These are phyloP conservation scores for Isoperla grammatica DNA, from an alignment of 2,888 invertebrate genomes.

Conservation along the genomic window DNA sequence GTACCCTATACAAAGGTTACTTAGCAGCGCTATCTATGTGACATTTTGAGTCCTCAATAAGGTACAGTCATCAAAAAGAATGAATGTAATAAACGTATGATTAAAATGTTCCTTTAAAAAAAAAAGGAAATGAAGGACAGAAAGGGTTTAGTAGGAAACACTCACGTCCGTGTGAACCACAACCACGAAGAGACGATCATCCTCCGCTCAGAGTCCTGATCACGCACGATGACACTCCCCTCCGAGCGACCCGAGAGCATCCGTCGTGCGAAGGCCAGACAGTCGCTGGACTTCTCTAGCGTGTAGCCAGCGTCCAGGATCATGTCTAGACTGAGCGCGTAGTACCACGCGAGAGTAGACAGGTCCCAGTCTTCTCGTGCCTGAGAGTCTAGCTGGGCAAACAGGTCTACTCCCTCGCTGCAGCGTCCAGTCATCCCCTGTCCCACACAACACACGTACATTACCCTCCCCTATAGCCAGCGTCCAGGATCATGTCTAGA, in stretches of 20 bases:
- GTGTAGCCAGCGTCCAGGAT: conserved; percentile 43
- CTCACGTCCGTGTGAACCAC: conserved; percentile 17
- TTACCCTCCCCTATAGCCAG: not conserved
- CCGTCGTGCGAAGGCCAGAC: not conserved
- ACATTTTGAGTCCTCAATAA: too few species aligned
- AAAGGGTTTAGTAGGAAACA: too few species aligned
- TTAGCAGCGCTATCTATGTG: too few species aligned
- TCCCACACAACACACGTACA: too few species aligned
- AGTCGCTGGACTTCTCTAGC: not conserved
- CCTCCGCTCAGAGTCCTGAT: conserved; percentile 12
- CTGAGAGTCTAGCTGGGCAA: conserved; percentile 40
- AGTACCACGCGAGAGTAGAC: conserved; percentile 47
- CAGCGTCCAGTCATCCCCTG: conserved; percentile 44
- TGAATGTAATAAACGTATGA: too few species aligned
- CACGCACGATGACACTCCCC: not conserved
- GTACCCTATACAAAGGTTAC: too few species aligned
- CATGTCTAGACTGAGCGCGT: conserved; percentile 53
- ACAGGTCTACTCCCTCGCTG: conserved; percentile 48
- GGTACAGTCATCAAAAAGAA: too few species aligned
- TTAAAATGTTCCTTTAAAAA: too few species aligned
- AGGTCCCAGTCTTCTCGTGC: conserved; percentile 38
- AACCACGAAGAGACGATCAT: conserved; percentile 18
- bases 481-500: conserved; percentile 52
- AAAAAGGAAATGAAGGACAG: too few species aligned
- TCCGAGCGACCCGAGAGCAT: not conserved